Evolutionary conservation across 92 coral and sea anemone genomes (phyloP), one percentile per base, ranked within the genome.

Genomic region (Porites rus): DNA sequence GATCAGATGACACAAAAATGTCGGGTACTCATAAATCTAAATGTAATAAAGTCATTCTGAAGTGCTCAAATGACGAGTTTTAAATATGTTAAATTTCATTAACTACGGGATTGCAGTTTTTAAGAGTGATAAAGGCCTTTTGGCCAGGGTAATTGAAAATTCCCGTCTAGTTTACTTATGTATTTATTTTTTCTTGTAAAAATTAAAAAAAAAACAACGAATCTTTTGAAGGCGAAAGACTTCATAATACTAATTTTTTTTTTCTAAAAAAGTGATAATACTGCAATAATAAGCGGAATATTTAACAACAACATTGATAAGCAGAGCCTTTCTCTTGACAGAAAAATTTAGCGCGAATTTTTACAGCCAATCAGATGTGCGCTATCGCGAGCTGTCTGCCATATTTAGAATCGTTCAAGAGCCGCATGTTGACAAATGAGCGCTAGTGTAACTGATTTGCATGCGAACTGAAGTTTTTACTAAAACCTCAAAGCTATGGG

Each of bases 331-430:
- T 59, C 56, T 20, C 38, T 56, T 63, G 73, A 83, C 80, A 61
- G 80, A 62, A 83, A 73, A 83, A 83, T 83, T 83, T 83, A 74
- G 74, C 87, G 80, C 87, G 64, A 73, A 83, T 73, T 83, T 74
- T 28, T 50, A 54, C 52, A 81, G 59, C 94, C 94, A 88, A 88
- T 88, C 90, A 85, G 52, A 18, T 81, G 81, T 43, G 75, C 56
- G 69, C 84, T 73, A 61, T 56, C 14, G 77, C 78, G 76, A 75
- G 59, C 43, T n/a, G 53, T 51, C 75, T 74, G 38, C 90, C 90
- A 61, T 92, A 88, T 92, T 84, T 88, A 92, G 92, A 50, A 54
- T 11, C 2, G 14, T 21, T 52, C 51, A 79, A 71, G 52, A 60
- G 28, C 8, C 4, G 43, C 21, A 68, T 72, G 59, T 59, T 38